Evolutionary conservation across 2,797 vertebrate genomes (phyloP).

Genomic region (Linurgus olivaceus): DNA sequence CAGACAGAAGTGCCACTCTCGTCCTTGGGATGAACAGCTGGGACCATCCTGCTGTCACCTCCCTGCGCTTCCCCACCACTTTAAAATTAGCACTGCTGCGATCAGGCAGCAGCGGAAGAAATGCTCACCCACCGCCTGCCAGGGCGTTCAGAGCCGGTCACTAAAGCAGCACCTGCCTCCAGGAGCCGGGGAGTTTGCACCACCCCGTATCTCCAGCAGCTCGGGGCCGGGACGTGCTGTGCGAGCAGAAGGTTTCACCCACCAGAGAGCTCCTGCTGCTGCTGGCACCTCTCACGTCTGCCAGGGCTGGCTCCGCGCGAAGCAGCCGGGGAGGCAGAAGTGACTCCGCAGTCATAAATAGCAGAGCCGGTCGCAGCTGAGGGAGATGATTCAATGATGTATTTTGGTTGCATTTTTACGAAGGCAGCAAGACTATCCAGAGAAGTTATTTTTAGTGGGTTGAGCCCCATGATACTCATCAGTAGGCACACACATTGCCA

Average conservation of each 20-base stretch:
- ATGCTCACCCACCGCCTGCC: not conserved
- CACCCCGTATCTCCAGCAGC: not conserved
- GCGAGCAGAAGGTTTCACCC: not conserved
- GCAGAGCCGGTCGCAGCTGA: not conserved
- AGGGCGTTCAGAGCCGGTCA: rapidly evolving
- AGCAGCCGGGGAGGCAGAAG: not conserved
- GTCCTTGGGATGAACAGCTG: slow-evolving; percentile 33
- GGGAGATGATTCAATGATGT: slow-evolving; percentile 33
- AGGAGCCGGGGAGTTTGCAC: not conserved
- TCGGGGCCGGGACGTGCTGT: rapidly evolving
- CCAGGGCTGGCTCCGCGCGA: not conserved
- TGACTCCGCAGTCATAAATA: slow-evolving; percentile 25
- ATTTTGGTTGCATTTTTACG: slow-evolving; percentile 14
- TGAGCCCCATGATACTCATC: not conserved
- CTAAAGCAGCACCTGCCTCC: not conserved
- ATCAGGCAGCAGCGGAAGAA: not conserved
- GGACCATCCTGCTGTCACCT: not conserved
- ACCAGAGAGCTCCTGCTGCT: not conserved
- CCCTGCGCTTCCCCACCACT: not conserved
- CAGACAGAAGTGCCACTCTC: not conserved
- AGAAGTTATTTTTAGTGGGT: slow-evolving; percentile 36
- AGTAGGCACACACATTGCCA: not conserved
- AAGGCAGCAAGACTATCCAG: not conserved
- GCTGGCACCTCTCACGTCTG: not conserved
- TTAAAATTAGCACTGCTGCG: slow-evolving; percentile 7